Conservation (phyloP, 2,888 invertebrate genomes). For the Thymelicus sylvestris region DNA sequence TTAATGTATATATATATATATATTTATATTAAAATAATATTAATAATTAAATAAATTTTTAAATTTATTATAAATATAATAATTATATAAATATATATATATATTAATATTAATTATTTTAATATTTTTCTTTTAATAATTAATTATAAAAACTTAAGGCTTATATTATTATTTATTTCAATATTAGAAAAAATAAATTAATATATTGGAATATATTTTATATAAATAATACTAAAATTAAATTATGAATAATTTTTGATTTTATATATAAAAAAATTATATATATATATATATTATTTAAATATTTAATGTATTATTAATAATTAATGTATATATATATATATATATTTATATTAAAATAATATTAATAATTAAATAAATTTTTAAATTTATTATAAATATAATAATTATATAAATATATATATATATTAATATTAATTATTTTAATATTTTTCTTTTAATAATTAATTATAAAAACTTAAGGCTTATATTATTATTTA, state of each 20-base stretch:
- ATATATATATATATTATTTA: no score
- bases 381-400: slow-evolving; percentile 8
- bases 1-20: no score
- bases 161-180: slow-evolving; percentile 46
- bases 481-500: slow-evolving; percentile 45
- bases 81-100: slow-evolving; percentile 8
- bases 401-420: no score
- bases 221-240: no score
- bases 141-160: slow-evolving; percentile 64
- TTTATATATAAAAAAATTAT: no score
- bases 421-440: slow-evolving; percentile 47
- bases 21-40: no score
- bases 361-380: background rate
- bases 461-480: slow-evolving; percentile 64
- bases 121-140: slow-evolving; percentile 43
- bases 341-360: no score
- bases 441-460: slow-evolving; percentile 44
- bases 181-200: slow-evolving; percentile 48
- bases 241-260: no score
- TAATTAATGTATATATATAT: background rate
- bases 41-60: background rate
- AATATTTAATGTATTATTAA: no score
- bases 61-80: slow-evolving; percentile 6
- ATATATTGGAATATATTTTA: background rate
- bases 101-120: slow-evolving; percentile 48